Evolutionary conservation across 2,797 vertebrate genomes (phyloP).

Genomic region (Micrastur ruficollis): DNA sequence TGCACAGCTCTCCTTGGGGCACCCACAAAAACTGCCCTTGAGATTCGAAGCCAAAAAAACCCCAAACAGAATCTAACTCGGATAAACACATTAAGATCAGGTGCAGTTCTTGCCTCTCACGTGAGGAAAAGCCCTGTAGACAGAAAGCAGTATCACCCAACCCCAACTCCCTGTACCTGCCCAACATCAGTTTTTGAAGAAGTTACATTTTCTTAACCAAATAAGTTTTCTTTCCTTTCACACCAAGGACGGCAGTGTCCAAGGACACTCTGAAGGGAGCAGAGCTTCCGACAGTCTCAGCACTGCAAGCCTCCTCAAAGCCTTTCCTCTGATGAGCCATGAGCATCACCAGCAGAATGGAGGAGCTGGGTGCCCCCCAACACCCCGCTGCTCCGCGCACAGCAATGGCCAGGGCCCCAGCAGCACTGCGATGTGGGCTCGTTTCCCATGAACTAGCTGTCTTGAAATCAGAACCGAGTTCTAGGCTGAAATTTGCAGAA

Average conservation of each 20-base stretch:
- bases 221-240: background rate
- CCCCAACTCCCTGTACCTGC: background rate
- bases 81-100: background rate
- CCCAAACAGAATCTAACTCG: background rate
- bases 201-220: background rate
- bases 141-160: background rate
- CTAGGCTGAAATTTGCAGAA: background rate
- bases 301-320: background rate
- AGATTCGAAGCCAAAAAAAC: background rate
- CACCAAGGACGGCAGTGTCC: fast-evolving
- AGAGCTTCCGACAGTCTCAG: background rate
- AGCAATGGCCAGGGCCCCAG: background rate
- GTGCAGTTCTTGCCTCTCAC: background rate
- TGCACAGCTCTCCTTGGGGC: background rate
- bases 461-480: background rate
- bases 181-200: background rate
- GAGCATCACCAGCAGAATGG: background rate
- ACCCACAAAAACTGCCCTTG: background rate
- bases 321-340: background rate
- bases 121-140: background rate
- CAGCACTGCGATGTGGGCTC: fast-evolving
- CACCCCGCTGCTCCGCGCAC: fast-evolving
- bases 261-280: background rate
- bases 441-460: background rate
- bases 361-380: background rate